A percentile compares a stretch with the other conserved stretches of the same genome.
phyloP scores from a whole-genome alignment of 2,113 vertebrate genomes.

The Crotalus helleri region DNA sequence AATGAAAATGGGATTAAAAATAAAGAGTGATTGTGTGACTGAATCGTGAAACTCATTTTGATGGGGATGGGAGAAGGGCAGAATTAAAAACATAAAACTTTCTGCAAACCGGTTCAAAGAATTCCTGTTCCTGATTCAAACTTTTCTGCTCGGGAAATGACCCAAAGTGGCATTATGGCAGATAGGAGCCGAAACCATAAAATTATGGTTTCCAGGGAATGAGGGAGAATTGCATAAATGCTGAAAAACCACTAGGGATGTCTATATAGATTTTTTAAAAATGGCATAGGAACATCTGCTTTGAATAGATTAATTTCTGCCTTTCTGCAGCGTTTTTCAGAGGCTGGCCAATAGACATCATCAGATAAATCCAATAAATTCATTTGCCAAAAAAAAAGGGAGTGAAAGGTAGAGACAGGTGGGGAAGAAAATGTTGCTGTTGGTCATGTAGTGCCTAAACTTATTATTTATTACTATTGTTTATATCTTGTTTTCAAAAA shows the following conservation, averaged over 20 bases:
- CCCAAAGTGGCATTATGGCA: not conserved
- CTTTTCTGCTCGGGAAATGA: not conserved
- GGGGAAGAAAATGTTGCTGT: not conserved
- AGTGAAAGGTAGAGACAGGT: not conserved
- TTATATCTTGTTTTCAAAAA: not conserved
- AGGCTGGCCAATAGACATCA: not conserved
- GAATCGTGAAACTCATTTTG: not conserved
- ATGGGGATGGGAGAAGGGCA: too few relatives aligned
- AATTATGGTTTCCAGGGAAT: not conserved
- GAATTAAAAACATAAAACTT: not conserved
- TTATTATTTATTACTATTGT: not conserved
- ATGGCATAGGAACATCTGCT: not conserved
- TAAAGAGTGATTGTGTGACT: not conserved
- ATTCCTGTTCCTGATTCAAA: not conserved
- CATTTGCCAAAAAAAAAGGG: not conserved
- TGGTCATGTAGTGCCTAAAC: not conserved
- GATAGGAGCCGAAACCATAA: not conserved
- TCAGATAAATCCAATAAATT: not conserved
- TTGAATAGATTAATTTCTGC: not conserved
- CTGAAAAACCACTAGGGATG: not conserved
- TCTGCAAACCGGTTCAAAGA: not conserved
- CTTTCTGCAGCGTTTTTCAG: not conserved
- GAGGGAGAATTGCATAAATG: not conserved
- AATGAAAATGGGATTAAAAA: constrained; percentile 20
- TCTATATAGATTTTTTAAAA: not conserved